Percentiles rank a stretch among this genome's conserved stretches.
These are phyloP conservation scores for Phrixothrix hirtus DNA, from an alignment of 2,888 invertebrate genomes.

Conservation along the genomic window DNA sequence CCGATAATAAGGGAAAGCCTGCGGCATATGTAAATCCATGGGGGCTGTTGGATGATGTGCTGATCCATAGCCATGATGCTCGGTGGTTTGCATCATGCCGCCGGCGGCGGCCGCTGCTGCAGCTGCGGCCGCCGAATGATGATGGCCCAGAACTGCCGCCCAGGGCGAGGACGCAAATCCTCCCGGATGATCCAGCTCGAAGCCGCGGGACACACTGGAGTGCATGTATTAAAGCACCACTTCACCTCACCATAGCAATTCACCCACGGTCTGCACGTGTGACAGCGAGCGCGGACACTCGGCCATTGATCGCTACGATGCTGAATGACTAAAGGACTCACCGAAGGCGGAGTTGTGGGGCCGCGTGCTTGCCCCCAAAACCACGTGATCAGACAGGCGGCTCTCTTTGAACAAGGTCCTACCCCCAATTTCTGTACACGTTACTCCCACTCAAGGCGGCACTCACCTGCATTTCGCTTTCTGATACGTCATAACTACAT, in stretches of 20 bases:
- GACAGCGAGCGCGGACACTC: slow-evolving; percentile 63
- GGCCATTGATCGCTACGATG: slow-evolving; percentile 64
- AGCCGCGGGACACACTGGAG: slow-evolving; percentile 50
- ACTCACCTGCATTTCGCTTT: slow-evolving; percentile 31
- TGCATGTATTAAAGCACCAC: slow-evolving; percentile 43
- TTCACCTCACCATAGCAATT: slow-evolving; percentile 37
- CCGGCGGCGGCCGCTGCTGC: slow-evolving; percentile 55
- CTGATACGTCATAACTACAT: slow-evolving; percentile 30
- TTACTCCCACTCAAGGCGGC: slow-evolving; percentile 50
- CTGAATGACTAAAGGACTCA: slow-evolving; percentile 53
- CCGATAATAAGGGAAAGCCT: slow-evolving; percentile 91
- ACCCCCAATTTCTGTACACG: slow-evolving; percentile 41
- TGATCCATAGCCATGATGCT: slow-evolving; percentile 63
- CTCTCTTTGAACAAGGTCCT: slow-evolving; percentile 43
- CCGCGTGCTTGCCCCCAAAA: slow-evolving; percentile 61
- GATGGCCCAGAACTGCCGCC: slow-evolving; percentile 73
- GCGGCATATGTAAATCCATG: slow-evolving; percentile 91
- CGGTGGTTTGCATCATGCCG: slow-evolving; percentile 57
- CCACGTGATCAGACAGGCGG: slow-evolving; percentile 55
- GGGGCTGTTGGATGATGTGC: slow-evolving; percentile 63
- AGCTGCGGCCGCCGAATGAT: slow-evolving; percentile 54
- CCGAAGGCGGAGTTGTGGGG: slow-evolving; percentile 57
- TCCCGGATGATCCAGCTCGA: slow-evolving; percentile 76
- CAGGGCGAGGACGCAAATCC: slow-evolving; percentile 74
- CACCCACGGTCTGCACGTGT: slow-evolving; percentile 58